Evolutionary conservation across 1,140 invertebrate species (phyloP).

Genomic region (Atopsyche davidsoni): DNA sequence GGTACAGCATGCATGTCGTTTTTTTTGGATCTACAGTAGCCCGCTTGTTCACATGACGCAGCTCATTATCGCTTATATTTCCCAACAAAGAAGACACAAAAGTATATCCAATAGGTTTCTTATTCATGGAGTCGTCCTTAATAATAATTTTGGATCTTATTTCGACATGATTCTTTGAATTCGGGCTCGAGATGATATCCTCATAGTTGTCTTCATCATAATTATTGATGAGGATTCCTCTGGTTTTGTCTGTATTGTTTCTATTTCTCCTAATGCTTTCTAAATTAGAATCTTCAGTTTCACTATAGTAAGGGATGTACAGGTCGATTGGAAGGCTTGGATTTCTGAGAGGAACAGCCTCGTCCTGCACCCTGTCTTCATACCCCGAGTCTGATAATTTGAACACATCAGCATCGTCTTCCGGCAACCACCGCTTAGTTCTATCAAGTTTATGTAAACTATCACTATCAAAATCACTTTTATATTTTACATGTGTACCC

Average conservation of each 20-base stretch:
- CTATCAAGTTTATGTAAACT: slow-evolving; percentile 25
- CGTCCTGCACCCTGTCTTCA: slow-evolving; percentile 40
- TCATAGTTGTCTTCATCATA: slow-evolving; percentile 42
- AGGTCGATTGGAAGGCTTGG: slow-evolving; percentile 56
- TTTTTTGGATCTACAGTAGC: slow-evolving; percentile 72
- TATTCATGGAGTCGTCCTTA: slow-evolving; percentile 45
- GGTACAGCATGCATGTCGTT: slow-evolving; percentile 84
- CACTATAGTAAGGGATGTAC: slow-evolving; percentile 56
- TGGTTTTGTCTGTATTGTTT: slow-evolving; percentile 33
- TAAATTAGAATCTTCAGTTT: slow-evolving; percentile 42
- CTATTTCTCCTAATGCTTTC: slow-evolving; percentile 38
- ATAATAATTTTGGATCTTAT: slow-evolving; percentile 52
- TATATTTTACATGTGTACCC: slow-evolving; percentile 32
- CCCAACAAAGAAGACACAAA: slow-evolving; percentile 39
- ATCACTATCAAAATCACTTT: slow-evolving; percentile 25
- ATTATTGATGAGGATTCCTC: slow-evolving; percentile 31
- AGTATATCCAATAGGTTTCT: slow-evolving; percentile 44
- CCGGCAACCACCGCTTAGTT: slow-evolving; percentile 45
- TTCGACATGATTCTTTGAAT: slow-evolving; percentile 57
- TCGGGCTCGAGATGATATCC: slow-evolving; percentile 47
- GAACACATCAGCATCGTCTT: slow-evolving; percentile 37
- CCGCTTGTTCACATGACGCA: slow-evolving; percentile 62
- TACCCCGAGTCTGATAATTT: slow-evolving; percentile 11
- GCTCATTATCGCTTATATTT: slow-evolving; percentile 46
- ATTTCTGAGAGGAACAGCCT: slow-evolving; percentile 48